Base-by-base conservation (phyloP, 1,140 invertebrate species). In the Diprion similis region DNA sequence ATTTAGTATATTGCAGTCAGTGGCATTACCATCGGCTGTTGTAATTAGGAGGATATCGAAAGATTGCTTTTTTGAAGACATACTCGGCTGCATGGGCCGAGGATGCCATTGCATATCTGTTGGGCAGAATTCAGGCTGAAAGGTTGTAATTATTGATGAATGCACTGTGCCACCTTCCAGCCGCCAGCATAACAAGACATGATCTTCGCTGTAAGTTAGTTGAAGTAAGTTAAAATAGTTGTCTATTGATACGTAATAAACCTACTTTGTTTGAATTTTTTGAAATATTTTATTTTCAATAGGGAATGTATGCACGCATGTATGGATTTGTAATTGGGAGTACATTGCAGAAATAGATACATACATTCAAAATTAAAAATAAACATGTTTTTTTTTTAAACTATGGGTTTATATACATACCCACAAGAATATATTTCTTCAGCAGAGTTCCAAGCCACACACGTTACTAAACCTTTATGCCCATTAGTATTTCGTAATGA, bases 351-450 rank as follows among this genome's bases (percentile, higher is more conserved):
- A 15, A 3, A 59, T 46, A 70, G 71, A 73, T 47, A 75, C 79
- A 74, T 17, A 70, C 73, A 70, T 65, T 17, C 24, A 19, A 45
- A 64, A 51, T 46, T 19, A 71, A 69, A 37, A 66, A 71, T 69
- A 37, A 45, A 69, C n/a, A 15, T n/a, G 10, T 47, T 70, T 71
- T 76, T 70, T 71, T 76, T 68, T 17, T 24, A 45, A 65, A 48
- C 71, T 19, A 70, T n/a, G 59, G 47, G 51, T 65, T 69, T 17
- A 71, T 11, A 70, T 73, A 79, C 78, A 88, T 89, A 95, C 95
- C 95, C 95, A 79, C 93, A 94, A 48, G 97, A 97, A 88, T 95
- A 96, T 67, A 97, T 92, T 88, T 98, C 96, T 85, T 99, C 97
- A 47, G 95, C 92, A 78, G 92, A 95, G 83, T 93, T 96, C 97